These are phyloP conservation scores for Hetaerina titia DNA, from an alignment of 2,888 invertebrate genomes.

Conservation along the genomic window DNA sequence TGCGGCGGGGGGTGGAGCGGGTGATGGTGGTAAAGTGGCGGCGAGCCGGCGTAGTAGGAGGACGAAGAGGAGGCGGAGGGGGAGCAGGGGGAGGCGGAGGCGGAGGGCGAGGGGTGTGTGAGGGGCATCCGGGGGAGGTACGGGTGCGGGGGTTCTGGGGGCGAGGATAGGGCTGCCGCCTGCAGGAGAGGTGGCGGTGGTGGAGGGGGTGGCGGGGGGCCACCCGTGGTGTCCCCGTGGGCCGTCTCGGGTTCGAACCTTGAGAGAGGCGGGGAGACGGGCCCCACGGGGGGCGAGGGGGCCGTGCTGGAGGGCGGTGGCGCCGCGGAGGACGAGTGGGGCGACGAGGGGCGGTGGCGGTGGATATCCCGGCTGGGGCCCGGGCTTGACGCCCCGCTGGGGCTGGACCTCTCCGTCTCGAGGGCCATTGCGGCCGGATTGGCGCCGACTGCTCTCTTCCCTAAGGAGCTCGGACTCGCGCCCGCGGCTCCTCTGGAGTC, in stretches of 20 bases:
- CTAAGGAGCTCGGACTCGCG: not conserved
- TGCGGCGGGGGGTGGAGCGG: not conserved
- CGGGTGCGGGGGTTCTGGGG: not conserved
- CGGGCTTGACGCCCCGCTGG: slow-evolving; percentile 56
- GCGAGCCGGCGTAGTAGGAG: not conserved
- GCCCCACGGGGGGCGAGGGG: not conserved
- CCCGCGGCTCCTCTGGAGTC: not conserved
- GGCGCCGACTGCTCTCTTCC: not conserved
- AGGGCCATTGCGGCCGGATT: not conserved
- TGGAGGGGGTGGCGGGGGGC: not conserved
- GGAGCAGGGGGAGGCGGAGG: slow-evolving; percentile 32
- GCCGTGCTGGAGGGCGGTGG: not conserved
- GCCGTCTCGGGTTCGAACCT: slow-evolving; percentile 60
- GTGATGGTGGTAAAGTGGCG: not conserved
- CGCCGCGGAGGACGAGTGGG: not conserved
- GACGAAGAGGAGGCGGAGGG: not conserved
- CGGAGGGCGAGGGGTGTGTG: slow-evolving; percentile 38
- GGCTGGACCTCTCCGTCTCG: slow-evolving; percentile 48
- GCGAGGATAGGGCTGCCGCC: not conserved
- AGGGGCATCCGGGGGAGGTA: slow-evolving; percentile 14
- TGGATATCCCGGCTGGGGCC: slow-evolving; percentile 48
- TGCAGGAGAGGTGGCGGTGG: slow-evolving; percentile 17
- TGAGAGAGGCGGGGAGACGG: slow-evolving; percentile 38
- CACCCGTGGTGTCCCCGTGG: slow-evolving; percentile 47
- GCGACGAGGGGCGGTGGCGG: slow-evolving; percentile 30